Evolutionary conservation across 2,113 vertebrate species (phyloP), one percentile per base, ranked within the genome.

Genomic region (Ardeotis arabs): DNA sequence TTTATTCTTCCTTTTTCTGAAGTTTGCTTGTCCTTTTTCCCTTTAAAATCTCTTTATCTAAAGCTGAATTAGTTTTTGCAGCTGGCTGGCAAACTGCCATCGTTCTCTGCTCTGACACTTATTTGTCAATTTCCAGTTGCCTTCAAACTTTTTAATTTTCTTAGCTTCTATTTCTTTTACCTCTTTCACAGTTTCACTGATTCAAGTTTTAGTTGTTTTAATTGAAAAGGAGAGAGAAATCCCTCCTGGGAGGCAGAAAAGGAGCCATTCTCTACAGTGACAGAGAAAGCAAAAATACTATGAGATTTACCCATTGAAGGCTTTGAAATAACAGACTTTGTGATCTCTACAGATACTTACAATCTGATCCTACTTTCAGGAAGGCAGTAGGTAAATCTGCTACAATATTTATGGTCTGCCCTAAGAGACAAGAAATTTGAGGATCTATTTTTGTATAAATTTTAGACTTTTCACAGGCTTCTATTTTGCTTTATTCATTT

Each of bases 11-110:
- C 59, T 85, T 96, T 97, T 97, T 92, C 86, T 93, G 79, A 89
- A 92, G 80, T 97, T 97, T 96, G 68, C 79, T 89, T 97, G 90
- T 95, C 94, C 92, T 96, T 92, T 81, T 95, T 69, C 67, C 95
- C 95, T 95, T 93, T 96, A 97, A 96, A 97, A 94, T 97, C 97
- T 97, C 86, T 93, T 94, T 79, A 96, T 97, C 88, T 97, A 94
- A 97, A 97, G 87, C 97, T 97, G 93, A 97, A 92, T 96, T 90
- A 93, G 84, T 92, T 97, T 93, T 97, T 3, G 41, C 94, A 97
- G 97, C 96, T 97, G 94, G 95, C 74, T 97, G 97, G 97, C 85
- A 95, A 96, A 88, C 77, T 70, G 93, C 95, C 94, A 95, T 7
- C 35, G 0, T 96, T 97, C 96, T 93, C 73, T 87, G 31, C 91